Evolutionary conservation across 2,797 vertebrate species (phyloP).

Genomic region (Chelon auratus): DNA sequence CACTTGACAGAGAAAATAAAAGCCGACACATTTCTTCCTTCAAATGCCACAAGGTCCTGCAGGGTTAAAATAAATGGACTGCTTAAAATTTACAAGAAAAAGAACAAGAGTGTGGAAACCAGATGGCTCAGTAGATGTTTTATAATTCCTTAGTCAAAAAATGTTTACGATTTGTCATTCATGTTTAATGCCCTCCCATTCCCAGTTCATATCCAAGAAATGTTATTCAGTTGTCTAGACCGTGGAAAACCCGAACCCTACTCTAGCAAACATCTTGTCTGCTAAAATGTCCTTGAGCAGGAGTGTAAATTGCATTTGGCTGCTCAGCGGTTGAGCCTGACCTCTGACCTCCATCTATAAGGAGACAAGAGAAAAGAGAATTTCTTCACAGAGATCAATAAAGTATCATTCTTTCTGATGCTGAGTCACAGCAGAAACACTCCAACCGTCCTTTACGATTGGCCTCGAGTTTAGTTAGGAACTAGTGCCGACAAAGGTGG

Average conservation of each 20-base stretch:
- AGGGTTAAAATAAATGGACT: constrained; percentile 62
- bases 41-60: constrained; percentile 65
- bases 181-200: background rate
- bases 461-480: constrained; percentile 42
- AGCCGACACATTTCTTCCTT: constrained; percentile 37
- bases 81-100: constrained; percentile 35
- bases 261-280: constrained; percentile 32
- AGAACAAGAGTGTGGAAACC: constrained; percentile 20
- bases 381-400: constrained; percentile 66
- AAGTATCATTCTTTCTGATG: constrained; percentile 46
- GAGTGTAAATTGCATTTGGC: constrained; percentile 28
- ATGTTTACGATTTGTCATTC: background rate
- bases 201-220: constrained; percentile 1
- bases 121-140: constrained; percentile 31
- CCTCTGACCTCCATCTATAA: constrained; percentile 63
- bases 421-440: constrained; percentile 48
- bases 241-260: constrained; percentile 9
- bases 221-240: constrained; percentile 17
- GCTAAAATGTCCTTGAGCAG: constrained; percentile 46
- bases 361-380: constrained; percentile 43
- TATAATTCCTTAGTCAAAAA: constrained; percentile 21
- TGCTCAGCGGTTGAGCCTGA: constrained; percentile 40
- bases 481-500: constrained; percentile 5
- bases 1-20: constrained; percentile 39
- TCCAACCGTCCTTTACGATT: constrained; percentile 46